A percentile compares a stretch with the other conserved stretches of the same genome.
These are phyloP conservation scores for Mirounga angustirostris DNA, from an alignment of 2,113 vertebrate genomes.

Conservation along the genomic window DNA sequence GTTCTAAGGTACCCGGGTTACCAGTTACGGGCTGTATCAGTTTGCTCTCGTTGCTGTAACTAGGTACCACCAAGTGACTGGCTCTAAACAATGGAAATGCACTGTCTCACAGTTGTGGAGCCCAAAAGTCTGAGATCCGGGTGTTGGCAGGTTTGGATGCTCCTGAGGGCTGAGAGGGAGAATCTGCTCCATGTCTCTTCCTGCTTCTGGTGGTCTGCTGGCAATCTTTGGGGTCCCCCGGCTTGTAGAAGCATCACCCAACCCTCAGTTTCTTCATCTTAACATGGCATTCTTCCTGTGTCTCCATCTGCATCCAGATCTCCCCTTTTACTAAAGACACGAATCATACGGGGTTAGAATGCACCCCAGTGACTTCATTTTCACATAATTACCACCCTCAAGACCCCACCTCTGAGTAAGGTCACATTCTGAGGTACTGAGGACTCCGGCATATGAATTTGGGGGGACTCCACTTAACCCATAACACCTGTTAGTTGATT, in stretches of 20 bases:
- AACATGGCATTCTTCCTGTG: neutral
- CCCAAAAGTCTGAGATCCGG: neutral
- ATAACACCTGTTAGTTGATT: neutral
- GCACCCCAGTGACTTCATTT: neutral
- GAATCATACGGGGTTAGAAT: neutral
- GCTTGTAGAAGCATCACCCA: neutral
- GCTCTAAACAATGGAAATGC: neutral
- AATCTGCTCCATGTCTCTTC: rapidly evolving
- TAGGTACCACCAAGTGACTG: too few relatives aligned
- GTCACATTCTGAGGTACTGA: neutral
- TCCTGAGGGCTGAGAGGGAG: neutral
- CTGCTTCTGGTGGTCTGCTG: neutral
- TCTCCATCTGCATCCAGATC: neutral
- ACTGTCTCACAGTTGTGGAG: neutral
- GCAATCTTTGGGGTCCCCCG: neutral
- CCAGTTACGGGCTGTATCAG: too few relatives aligned
- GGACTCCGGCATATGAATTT: neutral
- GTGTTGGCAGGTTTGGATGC: neutral
- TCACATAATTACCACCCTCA: neutral
- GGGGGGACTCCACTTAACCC: neutral
- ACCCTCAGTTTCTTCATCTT: neutral
- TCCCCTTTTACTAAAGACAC: neutral
- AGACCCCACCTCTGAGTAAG: neutral
- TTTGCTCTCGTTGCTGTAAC: neutral
- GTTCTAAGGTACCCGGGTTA: neutral